Base-by-base conservation (phyloP, 2,113 vertebrate genomes). In the Brachyhypopomus occidentalis region DNA sequence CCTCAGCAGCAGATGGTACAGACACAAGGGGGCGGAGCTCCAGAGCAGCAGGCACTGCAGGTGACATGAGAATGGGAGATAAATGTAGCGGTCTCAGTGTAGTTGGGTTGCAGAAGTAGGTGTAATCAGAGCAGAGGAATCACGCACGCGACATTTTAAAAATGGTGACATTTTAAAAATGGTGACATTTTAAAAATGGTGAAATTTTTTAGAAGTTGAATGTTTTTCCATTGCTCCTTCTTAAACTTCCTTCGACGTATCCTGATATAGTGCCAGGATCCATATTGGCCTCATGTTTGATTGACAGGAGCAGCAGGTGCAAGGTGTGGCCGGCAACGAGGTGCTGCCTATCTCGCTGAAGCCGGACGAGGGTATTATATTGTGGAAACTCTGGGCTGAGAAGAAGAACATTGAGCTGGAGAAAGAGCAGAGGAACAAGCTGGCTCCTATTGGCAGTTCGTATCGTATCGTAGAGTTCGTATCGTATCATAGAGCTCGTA, bases 401-500 rank as follows among this genome's bases (percentile, higher is more conserved):
- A 94, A 94, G 85, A 99, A 99, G 94, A 99, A 99, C 16, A 92
- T 89, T 11, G 96, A 98, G 84, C 90, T 99, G 75, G 96, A 95
- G 87, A 97, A 96, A 84, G 93, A 96, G 69, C 95, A 96, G 82
- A 96, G 11, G 48, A 77, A 94, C 75, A 96, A 95, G 88, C 92
- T 98, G 79, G 97, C 97, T 69, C 97, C 97, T 56, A 98, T 98
- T 87, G 98, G 97, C 89, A 95, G 97, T 99, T 89, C 92, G 96
- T 25, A 74, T 30, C 30, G 30, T 30, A 30, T 30, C 30, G 30
- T 30, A 30, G 2, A 30, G 30, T 3, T 30, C 30, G 30, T 30
- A 30, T 30, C 30, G 30, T 30, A 30, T 30, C 30, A 3, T 30
- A 30, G 2, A 30, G 30, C 30, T 30, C 30, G 30, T 30, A 30